A percentile compares a stretch with the other conserved stretches of the same genome.
Evolutionary conservation across 2,113 vertebrate species (phyloP).

Genomic region (Dascyllus trimaculatus): DNA sequence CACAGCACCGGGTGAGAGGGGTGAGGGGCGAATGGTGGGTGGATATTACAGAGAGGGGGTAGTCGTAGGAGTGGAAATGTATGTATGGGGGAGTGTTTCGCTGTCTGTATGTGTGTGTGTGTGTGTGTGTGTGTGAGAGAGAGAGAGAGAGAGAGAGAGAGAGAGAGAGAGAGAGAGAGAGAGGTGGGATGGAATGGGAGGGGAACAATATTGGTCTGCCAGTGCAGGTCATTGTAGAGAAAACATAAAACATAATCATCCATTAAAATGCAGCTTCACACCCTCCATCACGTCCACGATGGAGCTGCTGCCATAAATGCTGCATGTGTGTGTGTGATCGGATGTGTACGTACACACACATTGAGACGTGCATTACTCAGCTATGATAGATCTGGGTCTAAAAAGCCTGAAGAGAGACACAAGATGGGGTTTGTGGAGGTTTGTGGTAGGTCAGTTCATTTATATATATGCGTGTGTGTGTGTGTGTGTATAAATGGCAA

Average conservation of each 20-base stretch:
- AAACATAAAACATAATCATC: constrained; percentile 84
- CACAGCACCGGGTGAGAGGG: constrained; percentile 44
- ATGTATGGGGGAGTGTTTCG: constrained; percentile 31
- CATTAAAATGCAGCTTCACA: constrained; percentile 87
- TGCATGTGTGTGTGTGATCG: constrained; percentile 25
- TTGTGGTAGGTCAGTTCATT: constrained; percentile 35
- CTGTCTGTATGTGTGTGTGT: background rate
- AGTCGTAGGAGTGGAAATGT: constrained; percentile 34
- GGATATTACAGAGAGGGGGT: constrained; percentile 60
- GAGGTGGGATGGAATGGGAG: constrained; percentile 34
- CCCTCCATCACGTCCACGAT: constrained; percentile 75
- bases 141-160: constrained; percentile 5
- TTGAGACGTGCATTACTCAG: constrained; percentile 31
- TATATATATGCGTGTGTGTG: constrained; percentile 21
- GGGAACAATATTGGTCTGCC: constrained; percentile 73
- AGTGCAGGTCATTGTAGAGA: constrained; percentile 76
- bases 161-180: constrained; percentile 4
- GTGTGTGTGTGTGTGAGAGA: background rate
- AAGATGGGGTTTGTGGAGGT: constrained; percentile 34
- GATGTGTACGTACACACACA: constrained; percentile 20
- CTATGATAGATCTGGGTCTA: constrained; percentile 49
- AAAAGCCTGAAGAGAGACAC: constrained; percentile 35
- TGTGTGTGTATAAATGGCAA: background rate
- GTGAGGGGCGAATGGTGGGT: constrained; percentile 59
- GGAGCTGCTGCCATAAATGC: constrained; percentile 73